Evolutionary conservation across 1,140 invertebrate species (phyloP).

Genomic region (Papilio aristodemus): DNA sequence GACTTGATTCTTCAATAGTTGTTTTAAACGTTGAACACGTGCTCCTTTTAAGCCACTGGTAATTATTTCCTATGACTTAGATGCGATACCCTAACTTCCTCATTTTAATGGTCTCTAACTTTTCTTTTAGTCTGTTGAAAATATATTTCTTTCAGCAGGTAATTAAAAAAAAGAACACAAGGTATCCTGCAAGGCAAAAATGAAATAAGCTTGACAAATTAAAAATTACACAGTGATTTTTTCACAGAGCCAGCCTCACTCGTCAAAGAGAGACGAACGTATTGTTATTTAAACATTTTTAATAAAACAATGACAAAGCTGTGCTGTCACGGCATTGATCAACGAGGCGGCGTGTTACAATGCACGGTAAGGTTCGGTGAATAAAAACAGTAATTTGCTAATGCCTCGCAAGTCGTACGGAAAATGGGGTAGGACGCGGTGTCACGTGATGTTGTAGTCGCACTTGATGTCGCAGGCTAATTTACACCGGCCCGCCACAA

Average conservation of each 20-base stretch:
- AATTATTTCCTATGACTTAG: too few relatives aligned
- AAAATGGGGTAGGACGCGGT: slow-evolving; percentile 29
- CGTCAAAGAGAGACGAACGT: slow-evolving; percentile 20
- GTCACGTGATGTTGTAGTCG: slow-evolving; percentile 35
- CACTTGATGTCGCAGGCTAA: slow-evolving; percentile 62
- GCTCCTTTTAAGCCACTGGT: too few relatives aligned
- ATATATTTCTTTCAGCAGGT: too few relatives aligned
- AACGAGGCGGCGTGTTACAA: slow-evolving; percentile 27
- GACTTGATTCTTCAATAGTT: too few relatives aligned
- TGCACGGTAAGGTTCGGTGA: slow-evolving; percentile 17
- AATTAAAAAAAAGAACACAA: too few relatives aligned
- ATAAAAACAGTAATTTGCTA: slow-evolving; percentile 45
- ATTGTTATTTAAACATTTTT: slow-evolving; percentile 2
- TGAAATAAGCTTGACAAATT: not conserved
- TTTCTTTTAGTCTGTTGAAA: too few relatives aligned
- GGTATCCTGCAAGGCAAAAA: too few relatives aligned
- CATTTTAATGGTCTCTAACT: too few relatives aligned
- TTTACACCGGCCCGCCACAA: slow-evolving; percentile 54
- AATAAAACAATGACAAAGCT: slow-evolving; percentile 1
- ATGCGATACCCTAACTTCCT: too few relatives aligned
- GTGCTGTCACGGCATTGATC: slow-evolving; percentile 17
- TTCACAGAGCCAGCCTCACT: not conserved
- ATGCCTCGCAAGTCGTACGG: slow-evolving; percentile 37
- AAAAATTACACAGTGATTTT: not conserved
- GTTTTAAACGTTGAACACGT: too few relatives aligned